A percentile compares a stretch with the other conserved stretches of the same genome.
Evolutionary conservation across 2,797 vertebrate species (phyloP).

Genomic region (Tauraco hartlaubi): DNA sequence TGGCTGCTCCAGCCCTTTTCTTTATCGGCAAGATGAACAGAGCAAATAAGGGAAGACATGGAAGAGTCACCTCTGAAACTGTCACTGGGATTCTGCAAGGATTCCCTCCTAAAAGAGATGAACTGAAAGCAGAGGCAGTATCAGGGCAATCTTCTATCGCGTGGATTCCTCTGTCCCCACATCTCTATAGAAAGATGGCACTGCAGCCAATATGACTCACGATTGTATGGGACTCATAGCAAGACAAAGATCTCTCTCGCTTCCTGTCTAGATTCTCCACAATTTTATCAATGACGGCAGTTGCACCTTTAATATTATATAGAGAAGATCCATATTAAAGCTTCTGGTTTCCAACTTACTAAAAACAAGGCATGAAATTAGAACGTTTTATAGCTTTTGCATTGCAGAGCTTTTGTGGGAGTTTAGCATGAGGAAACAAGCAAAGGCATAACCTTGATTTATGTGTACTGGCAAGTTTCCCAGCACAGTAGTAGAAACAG

Average conservation of each 20-base stretch:
- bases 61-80: not conserved
- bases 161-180: not conserved
- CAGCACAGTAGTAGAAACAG: not conserved
- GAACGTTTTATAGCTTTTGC: not conserved
- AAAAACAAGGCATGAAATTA: not conserved
- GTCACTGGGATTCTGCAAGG: not conserved
- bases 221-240: not conserved
- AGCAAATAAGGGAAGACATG: not conserved
- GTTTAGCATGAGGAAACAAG: not conserved
- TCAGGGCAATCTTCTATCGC: not conserved
- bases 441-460: constrained; percentile 2
- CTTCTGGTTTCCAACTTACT: not conserved
- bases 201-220: not conserved
- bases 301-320: not conserved
- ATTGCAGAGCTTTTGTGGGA: not conserved
- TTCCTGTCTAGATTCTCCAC: not conserved
- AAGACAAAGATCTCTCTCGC: not conserved
- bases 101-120: not conserved
- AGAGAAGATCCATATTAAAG: not conserved
- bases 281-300: not conserved
- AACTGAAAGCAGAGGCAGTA: not conserved
- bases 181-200: not conserved
- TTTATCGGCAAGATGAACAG: not conserved
- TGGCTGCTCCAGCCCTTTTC: not conserved
- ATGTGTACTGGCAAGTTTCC: not conserved